Conservation (phyloP, 2,888 invertebrate genomes). For the Metellina segmentata region DNA sequence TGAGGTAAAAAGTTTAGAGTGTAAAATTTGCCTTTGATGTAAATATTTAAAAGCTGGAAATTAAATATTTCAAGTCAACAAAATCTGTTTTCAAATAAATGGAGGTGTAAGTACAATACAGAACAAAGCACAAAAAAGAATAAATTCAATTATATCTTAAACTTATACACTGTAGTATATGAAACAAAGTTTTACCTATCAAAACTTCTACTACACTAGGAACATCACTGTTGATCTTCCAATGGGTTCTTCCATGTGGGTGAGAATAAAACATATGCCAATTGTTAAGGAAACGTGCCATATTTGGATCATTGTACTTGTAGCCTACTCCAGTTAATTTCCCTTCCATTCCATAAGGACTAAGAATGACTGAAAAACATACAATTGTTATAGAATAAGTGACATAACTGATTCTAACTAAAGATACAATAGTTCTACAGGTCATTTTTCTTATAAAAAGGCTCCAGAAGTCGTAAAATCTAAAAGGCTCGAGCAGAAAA, state of each 20-base stretch:
- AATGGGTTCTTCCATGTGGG: constrained; percentile 81
- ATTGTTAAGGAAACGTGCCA: constrained; percentile 91
- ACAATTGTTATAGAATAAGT: no score
- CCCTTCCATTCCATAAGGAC: constrained; percentile 96
- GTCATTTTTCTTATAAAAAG: no score
- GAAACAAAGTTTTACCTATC: constrained; percentile 81
- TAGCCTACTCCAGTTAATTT: constrained; percentile 92
- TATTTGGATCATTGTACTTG: constrained; percentile 85
- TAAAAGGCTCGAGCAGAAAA: no score
- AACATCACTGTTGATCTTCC: constrained; percentile 80
- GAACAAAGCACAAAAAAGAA: not conserved
- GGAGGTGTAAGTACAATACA: not conserved
- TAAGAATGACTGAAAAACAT: constrained; percentile 89
- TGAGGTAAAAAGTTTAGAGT: no score
- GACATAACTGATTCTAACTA: no score
- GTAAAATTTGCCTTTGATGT: not conserved
- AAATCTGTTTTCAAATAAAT: no score
- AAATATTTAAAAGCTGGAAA: not conserved
- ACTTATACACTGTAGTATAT: not conserved
- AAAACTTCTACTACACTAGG: constrained; percentile 85
- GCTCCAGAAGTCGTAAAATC: no score
- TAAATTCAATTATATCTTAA: constrained; percentile 5
- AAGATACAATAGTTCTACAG: no score
- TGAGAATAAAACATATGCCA: constrained; percentile 98
- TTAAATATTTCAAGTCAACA: not conserved